Evolutionary conservation across 2,888 invertebrate species (phyloP), one percentile per base, ranked within the genome.

Genomic region (Pseudococcus jackbeardsleyi): DNA sequence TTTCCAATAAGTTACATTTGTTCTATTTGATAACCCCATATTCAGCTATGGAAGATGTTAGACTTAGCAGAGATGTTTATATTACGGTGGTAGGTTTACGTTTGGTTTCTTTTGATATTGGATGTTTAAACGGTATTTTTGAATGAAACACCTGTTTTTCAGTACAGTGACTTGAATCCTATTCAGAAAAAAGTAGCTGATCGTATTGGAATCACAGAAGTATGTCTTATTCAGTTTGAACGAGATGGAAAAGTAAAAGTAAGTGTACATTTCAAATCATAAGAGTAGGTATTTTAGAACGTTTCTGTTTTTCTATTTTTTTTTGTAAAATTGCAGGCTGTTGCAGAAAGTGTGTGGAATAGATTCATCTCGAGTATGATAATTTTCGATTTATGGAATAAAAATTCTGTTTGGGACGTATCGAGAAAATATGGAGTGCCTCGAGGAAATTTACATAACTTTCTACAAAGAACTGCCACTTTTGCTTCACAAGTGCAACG

Each of bases 321-420:
- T 11, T 6, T 15, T 64, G 19, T 26, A 22, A 26, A 26, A 68
- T 59, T 5, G 4, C 48, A 95, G 95, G 93, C 92, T 90, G 92
- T 95, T 11, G 92, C 94, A 0, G 93, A 93, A 90, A 91, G 91
- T 68, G 93, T 95, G n/a, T 90, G 97, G 89, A 93, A 94, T 90
- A 94, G 98, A 85, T 96, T 98, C 92, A 98, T 96, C 91, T 92
- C 96, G 89, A 96, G 98, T 11, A 91, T 99, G 89, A 96, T 98
- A 92, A 92, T 99, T 89, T 94, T 95, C 90, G 96, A 97, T 90
- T 92, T 97, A 33, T 95, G 96, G 94, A 94, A 94, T 89, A 94
- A 95, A 89, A 91, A 93, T 90, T 93, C 95, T 0, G 91, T 96
- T 42, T 93, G 95, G 90, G 91, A 91, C 33, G 94, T 97, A 17